These are phyloP conservation scores for Discoglossus pictus DNA, from an alignment of 2,797 vertebrate genomes.

Conservation along the genomic window DNA sequence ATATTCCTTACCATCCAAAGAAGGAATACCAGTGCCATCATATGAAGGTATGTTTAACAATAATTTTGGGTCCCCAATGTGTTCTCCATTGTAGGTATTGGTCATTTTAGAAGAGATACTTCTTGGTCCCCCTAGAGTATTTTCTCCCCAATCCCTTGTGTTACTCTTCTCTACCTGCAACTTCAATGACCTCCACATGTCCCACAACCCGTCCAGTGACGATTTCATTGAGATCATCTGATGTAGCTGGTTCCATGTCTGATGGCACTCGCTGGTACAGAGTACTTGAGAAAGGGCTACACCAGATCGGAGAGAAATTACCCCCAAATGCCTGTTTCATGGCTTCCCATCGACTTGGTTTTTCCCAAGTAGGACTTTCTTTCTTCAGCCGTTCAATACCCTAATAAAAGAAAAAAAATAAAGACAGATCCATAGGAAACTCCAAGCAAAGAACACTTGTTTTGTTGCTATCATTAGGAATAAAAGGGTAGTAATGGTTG, in stretches of 20 bases:
- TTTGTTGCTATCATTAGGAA: too few relatives aligned
- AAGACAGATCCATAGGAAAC: accelerated
- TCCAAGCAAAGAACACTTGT: too few relatives aligned
- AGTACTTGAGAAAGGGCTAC: conserved; percentile 83
- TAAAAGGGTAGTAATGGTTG: too few relatives aligned
- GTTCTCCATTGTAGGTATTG: too few relatives aligned
- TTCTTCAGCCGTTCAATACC: conserved; percentile 91
- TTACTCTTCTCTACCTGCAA: conserved; percentile 9
- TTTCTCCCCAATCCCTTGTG: too few relatives aligned
- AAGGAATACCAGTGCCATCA: too few relatives aligned
- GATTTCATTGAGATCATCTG: conserved; percentile 71
- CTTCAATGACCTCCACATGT: conserved; percentile 45
- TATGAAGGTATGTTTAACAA: too few relatives aligned
- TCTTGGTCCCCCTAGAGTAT: too few relatives aligned
- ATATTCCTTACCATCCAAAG: too few relatives aligned
- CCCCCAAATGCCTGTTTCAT: conserved; percentile 82
- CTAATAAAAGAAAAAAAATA: conserved; percentile 65
- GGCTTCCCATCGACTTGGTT: conserved; percentile 74
- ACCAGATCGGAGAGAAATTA: conserved; percentile 80
- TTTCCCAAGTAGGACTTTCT: conserved; percentile 82
- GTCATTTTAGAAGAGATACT: too few relatives aligned
- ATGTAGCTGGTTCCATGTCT: conserved; percentile 50
- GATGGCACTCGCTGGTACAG: conserved; percentile 56
- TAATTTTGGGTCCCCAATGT: too few relatives aligned
- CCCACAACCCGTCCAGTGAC: conserved; percentile 74